These are phyloP conservation scores for Microctonus brassicae DNA, from an alignment of 2,888 invertebrate genomes.

Conservation along the genomic window DNA sequence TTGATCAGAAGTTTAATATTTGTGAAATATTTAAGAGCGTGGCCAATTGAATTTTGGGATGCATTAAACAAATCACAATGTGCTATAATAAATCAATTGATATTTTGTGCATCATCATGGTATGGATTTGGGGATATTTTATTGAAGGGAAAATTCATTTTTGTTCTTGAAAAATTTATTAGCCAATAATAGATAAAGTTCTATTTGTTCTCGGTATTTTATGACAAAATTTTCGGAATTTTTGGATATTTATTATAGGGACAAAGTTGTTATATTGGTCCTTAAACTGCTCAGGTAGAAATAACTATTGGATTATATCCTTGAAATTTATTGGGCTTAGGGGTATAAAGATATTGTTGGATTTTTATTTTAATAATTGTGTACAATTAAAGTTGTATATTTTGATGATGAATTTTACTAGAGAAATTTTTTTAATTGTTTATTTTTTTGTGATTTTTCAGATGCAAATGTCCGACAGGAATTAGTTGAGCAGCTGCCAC, in stretches of 20 bases:
- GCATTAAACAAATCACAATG: too few relatives aligned
- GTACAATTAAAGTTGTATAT: background rate
- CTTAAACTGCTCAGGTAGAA: background rate
- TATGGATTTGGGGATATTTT: too few relatives aligned
- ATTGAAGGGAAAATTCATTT: too few relatives aligned
- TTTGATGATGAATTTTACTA: background rate
- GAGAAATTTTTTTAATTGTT: background rate
- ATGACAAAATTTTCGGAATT: background rate
- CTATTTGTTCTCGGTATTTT: background rate
- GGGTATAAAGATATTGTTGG: too few relatives aligned
- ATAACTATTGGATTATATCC: too few relatives aligned
- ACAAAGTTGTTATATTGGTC: background rate
- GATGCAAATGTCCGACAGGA: slow-evolving; percentile 75
- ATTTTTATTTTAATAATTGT: background rate
- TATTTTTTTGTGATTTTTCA: slow-evolving; percentile 57
- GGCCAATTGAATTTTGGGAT: too few relatives aligned
- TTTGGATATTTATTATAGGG: background rate
- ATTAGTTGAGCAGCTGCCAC: slow-evolving; percentile 78
- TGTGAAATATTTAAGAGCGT: too few relatives aligned
- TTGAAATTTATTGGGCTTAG: too few relatives aligned
- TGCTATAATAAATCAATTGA: too few relatives aligned
- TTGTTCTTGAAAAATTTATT: too few relatives aligned
- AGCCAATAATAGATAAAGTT: background rate
- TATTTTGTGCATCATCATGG: too few relatives aligned
- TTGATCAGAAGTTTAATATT: too few relatives aligned